These are phyloP conservation scores for Paguma larvata DNA, from an alignment of 2,797 vertebrate genomes.

Conservation along the genomic window DNA sequence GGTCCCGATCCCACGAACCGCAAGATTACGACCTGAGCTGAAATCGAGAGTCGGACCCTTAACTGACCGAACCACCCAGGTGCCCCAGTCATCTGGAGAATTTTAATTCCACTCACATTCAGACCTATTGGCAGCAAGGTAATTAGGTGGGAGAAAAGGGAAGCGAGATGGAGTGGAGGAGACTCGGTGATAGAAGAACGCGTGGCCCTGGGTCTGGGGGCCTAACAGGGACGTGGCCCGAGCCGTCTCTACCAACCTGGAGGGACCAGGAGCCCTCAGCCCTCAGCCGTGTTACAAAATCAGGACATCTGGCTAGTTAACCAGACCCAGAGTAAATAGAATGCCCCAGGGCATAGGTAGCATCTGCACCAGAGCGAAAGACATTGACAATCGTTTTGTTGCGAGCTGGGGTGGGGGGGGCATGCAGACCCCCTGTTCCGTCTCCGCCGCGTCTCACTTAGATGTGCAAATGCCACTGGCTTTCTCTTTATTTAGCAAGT, in stretches of 20 bases:
- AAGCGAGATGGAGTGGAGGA: not conserved
- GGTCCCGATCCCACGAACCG: too few species aligned
- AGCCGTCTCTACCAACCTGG: not conserved
- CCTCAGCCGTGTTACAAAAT: not conserved
- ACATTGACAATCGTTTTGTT: slow-evolving; percentile 39
- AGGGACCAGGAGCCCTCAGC: not conserved
- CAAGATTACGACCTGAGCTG: too few species aligned
- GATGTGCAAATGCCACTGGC: not conserved
- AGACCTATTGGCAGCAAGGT: not conserved
- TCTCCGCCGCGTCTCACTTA: not conserved
- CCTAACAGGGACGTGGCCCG: not conserved
- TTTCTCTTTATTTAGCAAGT: slow-evolving; percentile 55
- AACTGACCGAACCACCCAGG: too few species aligned
- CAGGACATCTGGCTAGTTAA: slow-evolving; percentile 32
- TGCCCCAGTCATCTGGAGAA: not conserved
- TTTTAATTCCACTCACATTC: slow-evolving; percentile 13
- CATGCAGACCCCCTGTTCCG: not conserved
- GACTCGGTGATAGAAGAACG: not conserved
- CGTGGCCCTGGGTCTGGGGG: not conserved
- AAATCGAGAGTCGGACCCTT: too few species aligned
- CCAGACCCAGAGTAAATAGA: slow-evolving; percentile 46
- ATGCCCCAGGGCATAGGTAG: not conserved
- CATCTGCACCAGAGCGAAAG: not conserved
- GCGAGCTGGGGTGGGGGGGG: not conserved
- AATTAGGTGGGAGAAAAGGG: not conserved